phyloP scores from a whole-genome alignment of 2,888 invertebrate species.

The Auanema freiburgensis region DNA sequence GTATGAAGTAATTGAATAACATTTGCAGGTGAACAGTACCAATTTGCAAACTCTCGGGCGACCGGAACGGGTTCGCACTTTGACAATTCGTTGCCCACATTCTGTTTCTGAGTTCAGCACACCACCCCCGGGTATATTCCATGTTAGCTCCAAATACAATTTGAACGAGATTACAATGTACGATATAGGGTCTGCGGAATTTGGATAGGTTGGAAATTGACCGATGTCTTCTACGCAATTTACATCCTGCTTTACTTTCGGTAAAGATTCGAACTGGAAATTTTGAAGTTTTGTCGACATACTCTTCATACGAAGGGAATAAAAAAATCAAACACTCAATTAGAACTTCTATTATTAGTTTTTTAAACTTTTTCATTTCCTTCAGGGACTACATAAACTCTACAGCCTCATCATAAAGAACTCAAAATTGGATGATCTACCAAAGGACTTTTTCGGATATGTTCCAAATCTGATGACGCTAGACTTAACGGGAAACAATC shows the following conservation, averaged over 20 bases:
- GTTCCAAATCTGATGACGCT: slow-evolving; percentile 53
- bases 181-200: slow-evolving; percentile 39
- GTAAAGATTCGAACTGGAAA: background rate
- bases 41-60: slow-evolving; percentile 35
- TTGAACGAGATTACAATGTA: background rate
- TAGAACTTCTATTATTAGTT: too few relatives aligned
- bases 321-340: too few relatives aligned
- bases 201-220: slow-evolving; percentile 52
- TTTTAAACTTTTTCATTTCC: background rate
- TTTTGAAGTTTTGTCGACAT: background rate
- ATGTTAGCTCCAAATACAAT: slow-evolving; percentile 14
- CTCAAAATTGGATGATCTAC: slow-evolving; percentile 44
- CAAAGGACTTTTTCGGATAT: slow-evolving; percentile 42
- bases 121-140: slow-evolving; percentile 44
- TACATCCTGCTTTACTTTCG: slow-evolving; percentile 1
- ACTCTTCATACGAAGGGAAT: too few relatives aligned
- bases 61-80: slow-evolving; percentile 48
- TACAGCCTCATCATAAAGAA: slow-evolving; percentile 50
- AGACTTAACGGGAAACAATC: slow-evolving; percentile 48
- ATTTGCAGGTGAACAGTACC: slow-evolving; percentile 47
- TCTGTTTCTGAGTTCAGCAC: slow-evolving; percentile 33
- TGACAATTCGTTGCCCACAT: slow-evolving; percentile 54
- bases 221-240: slow-evolving; percentile 35
- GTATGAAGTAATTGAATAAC: background rate
- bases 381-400: slow-evolving; percentile 47